Percentiles rank a stretch among this genome's conserved stretches.
phyloP scores from a whole-genome alignment of 2,113 vertebrate genomes.

The Morone chrysops region DNA sequence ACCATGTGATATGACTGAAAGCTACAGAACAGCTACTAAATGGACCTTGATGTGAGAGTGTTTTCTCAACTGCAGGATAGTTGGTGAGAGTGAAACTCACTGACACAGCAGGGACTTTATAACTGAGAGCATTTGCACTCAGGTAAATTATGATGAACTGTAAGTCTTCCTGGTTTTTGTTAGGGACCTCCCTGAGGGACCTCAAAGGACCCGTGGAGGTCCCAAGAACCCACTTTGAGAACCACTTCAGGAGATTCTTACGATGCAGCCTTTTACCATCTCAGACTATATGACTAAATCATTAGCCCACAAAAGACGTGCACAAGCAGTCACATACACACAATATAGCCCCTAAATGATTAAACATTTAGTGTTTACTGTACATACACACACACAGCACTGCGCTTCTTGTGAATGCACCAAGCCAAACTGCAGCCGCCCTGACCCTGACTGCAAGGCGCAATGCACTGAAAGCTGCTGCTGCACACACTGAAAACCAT shows the following conservation, averaged over 20 bases:
- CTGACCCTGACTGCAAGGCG: not conserved
- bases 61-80: not conserved
- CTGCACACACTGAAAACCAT: slow-evolving; percentile 25
- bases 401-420: slow-evolving; percentile 16
- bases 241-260: slow-evolving; percentile 23
- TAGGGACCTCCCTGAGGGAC: not conserved
- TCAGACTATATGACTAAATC: slow-evolving; percentile 27
- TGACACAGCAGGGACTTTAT: not conserved
- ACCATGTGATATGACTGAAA: not conserved
- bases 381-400: slow-evolving; percentile 5
- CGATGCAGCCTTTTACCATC: slow-evolving; percentile 17
- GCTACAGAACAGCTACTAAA: not conserved
- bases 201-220: not conserved
- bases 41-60: not conserved
- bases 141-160: not conserved
- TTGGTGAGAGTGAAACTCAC: not conserved
- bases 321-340: slow-evolving; percentile 45
- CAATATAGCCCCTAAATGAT: slow-evolving; percentile 38
- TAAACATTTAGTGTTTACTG: slow-evolving; percentile 41
- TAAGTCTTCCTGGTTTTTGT: not conserved
- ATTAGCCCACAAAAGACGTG: slow-evolving; percentile 20
- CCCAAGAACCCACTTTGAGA: slow-evolving; percentile 12
- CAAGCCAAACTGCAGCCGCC: slow-evolving; percentile 45
- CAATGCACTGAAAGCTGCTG: slow-evolving; percentile 21
- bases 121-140: not conserved